Conservation (phyloP, 2,888 invertebrate species). For the Stictocephala bisonia region DNA sequence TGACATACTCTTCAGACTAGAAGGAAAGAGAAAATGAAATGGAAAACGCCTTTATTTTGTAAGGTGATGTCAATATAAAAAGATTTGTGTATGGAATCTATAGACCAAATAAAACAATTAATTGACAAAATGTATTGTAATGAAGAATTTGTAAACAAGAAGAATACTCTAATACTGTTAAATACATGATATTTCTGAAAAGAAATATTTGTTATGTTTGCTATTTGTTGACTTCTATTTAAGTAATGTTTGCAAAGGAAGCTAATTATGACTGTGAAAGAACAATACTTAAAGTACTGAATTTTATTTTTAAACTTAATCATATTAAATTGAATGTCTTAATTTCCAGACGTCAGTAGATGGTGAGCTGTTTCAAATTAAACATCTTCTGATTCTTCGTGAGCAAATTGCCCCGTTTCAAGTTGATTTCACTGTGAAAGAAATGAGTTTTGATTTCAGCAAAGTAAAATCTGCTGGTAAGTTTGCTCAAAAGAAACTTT, state of each 20-base stretch:
- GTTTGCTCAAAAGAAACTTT: too few relatives aligned
- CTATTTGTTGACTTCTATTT: background rate
- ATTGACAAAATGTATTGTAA: too few relatives aligned
- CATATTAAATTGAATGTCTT: conserved; percentile 16
- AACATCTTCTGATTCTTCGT: conserved; percentile 94
- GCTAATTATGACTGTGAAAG: too few relatives aligned
- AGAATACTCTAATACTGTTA: too few relatives aligned
- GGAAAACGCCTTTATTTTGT: too few relatives aligned
- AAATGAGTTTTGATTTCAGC: conserved; percentile 93
- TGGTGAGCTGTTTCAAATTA: conserved; percentile 96
- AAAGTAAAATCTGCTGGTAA: conserved; percentile 87
- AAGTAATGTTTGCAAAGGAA: background rate
- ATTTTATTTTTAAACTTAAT: background rate
- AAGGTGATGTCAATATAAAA: too few relatives aligned
- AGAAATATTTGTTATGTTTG: background rate
- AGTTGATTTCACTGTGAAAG: conserved; percentile 92
- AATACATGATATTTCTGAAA: background rate
- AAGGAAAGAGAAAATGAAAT: too few relatives aligned
- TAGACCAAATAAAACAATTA: too few relatives aligned
- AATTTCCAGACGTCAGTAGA: conserved; percentile 79
- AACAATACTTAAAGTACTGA: too few relatives aligned
- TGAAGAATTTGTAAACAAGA: too few relatives aligned
- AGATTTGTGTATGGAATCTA: too few relatives aligned
- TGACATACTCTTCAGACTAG: too few relatives aligned
- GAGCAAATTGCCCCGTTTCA: conserved; percentile 99